Base-by-base conservation (phyloP, 1,140 invertebrate genomes). In the Polypedilum vanderplanki region DNA sequence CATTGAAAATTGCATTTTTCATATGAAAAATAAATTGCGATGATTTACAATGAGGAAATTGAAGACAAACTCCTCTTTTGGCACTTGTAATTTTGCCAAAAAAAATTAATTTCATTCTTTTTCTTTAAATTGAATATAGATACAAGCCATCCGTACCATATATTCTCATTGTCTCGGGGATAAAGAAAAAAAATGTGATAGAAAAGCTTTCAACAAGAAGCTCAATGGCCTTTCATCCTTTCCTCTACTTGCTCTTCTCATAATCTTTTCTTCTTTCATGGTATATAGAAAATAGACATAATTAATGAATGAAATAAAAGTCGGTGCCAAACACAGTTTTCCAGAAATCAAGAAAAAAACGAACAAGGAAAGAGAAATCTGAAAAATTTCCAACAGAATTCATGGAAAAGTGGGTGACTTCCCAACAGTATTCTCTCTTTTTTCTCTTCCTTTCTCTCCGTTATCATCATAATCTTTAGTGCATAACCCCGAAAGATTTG, bases 1-100 rank as follows among this genome's bases (percentile, higher is more conserved):
- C 12, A n/a, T n/a, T 57, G 12, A 8, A 15, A 57, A 15, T 57
- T 57, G 46, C 46, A 57, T 57, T 57, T 57, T 57, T 12, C 46
- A 57, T 57, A 57, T 57, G 3, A 57, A n/a, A 57, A 57, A 33
- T 33, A 33, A 57, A 57, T 57, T 57, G 46, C 46, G 46, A 57
- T 57, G 46, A 57, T 57, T 57, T 57, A 57, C 46, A 57, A 57
- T 57, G n/a, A n/a, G 46, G 46, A 57, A 57, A 57, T 33, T 57
- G 46, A 57, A 57, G 46, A 57, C 46, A 57, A 57, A 4, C n/a
- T 57, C 12, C n/a, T 57, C 46, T 57, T 57, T 57, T 9, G 41
- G 41, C n/a, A n/a, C 46, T 57, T 12, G 12, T 15, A 57, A 57
- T 57, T 57, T 57, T 57, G 46, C 46, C 46, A 57, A 57, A 57